Evolutionary conservation across 2,113 vertebrate genomes (phyloP), one percentile per base, ranked within the genome.

Genomic region (Lynx canadensis): DNA sequence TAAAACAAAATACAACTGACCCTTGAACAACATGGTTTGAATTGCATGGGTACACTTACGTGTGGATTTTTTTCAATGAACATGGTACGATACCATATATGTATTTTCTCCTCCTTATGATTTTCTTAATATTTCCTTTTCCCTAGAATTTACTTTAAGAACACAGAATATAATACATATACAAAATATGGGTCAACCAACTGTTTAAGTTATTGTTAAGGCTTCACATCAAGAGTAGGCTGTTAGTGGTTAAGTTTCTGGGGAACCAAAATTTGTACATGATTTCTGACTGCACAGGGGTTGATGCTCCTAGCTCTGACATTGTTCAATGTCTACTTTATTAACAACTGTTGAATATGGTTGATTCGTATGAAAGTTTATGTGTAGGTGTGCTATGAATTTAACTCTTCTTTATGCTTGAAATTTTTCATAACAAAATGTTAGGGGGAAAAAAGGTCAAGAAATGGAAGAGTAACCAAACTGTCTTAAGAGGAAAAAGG

Each of bases 361-460:
- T 29, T 65, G 29, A 71, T 33, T 57, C 29, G 33, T 41, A 76
- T 52, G 2, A 29, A 66, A 12, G 45, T 74, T 92, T 81, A 74
- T 19, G 29, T 73, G 18, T 48, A 15, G 14, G 25, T 79, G 27
- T 57, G 41, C 76, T 63, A 92, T 41, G 60, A 14, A 83, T 92
- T 76, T 82, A 76, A 55, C 4, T 82, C 65, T 80, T 84, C 45
- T 16, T 33, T 48, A 68, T 38, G 57, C 11, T 76, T 82, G 45
- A 68, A 82, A 87, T 38, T 91, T 79, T 86, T 86, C 18, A 74
- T 66, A 63, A 79, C 31, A 80, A 86, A 68, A 81, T n/a, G 10
- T 87, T 91, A 87, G 27, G n/a, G 29, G 86, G 55, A 94, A 65
- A 96, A 96, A 89, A 73, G 29, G 16, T 82, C 50, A 66, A 79